Conservation (phyloP, 2,797 vertebrate genomes). For the Neosilurus mollespiculum region DNA sequence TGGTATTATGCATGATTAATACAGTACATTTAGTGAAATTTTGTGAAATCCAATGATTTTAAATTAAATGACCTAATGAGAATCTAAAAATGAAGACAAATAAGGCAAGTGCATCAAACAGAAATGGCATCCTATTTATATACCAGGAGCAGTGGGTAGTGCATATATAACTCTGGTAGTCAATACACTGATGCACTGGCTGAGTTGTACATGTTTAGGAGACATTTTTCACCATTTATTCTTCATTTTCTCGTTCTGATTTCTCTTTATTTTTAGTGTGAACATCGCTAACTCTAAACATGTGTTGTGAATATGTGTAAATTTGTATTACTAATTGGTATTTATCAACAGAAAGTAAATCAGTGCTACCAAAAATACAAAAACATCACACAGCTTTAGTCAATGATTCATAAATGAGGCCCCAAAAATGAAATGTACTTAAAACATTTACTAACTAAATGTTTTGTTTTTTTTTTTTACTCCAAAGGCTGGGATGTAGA, state of each 20-base stretch:
- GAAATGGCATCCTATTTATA: background rate
- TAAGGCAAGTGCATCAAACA: background rate
- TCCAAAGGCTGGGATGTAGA: slow-evolving; percentile 86
- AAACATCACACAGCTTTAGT: background rate
- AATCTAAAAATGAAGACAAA: background rate
- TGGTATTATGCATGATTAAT: too few species aligned
- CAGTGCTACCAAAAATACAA: background rate
- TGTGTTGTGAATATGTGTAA: background rate
- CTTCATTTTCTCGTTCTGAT: background rate
- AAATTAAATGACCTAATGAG: background rate
- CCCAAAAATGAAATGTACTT: background rate
- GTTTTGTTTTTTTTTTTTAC: background rate
- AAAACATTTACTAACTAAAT: background rate
- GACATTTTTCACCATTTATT: background rate
- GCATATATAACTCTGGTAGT: background rate
- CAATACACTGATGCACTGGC: background rate
- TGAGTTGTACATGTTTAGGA: background rate
- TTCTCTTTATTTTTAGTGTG: background rate
- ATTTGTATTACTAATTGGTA: background rate
- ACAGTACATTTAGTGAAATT: background rate
- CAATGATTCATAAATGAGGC: background rate
- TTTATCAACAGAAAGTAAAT: background rate
- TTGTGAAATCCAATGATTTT: background rate
- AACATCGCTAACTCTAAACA: background rate
- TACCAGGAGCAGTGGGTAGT: background rate